These are phyloP conservation scores for Dryomyza anilis DNA, from an alignment of 2,888 invertebrate species.

Conservation along the genomic window DNA sequence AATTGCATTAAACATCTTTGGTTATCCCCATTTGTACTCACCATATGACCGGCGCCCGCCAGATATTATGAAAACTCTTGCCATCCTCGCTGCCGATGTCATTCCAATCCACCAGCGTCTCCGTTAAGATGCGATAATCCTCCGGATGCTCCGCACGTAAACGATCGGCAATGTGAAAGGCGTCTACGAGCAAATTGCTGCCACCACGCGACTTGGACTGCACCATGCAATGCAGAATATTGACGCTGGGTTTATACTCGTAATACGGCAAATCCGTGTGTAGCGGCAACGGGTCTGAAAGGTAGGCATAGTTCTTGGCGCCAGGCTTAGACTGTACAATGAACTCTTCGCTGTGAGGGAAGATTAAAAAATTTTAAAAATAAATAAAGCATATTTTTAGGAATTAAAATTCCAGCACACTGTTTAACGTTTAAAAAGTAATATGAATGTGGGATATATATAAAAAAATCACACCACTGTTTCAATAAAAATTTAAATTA, in stretches of 20 bases:
- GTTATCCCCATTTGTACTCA: conserved; percentile 44
- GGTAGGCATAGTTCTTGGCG: conserved; percentile 77
- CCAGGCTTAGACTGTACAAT: conserved; percentile 70
- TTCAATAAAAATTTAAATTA: background rate
- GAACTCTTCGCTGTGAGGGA: conserved; percentile 65
- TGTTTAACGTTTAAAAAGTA: too few species aligned
- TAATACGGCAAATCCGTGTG: conserved; percentile 81
- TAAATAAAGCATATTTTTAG: too few species aligned
- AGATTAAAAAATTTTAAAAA: too few species aligned
- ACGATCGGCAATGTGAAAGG: conserved; percentile 69
- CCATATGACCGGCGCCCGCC: conserved; percentile 70
- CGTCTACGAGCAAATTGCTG: conserved; percentile 72
- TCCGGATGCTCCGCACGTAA: conserved; percentile 65
- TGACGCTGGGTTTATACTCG: conserved; percentile 75
- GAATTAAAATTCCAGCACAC: too few species aligned
- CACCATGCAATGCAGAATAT: conserved; percentile 73
- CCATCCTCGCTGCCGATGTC: conserved; percentile 72
- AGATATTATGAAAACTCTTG: conserved; percentile 68
- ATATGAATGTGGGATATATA: conserved; percentile 4
- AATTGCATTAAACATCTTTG: too few species aligned
- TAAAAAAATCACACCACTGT: background rate
- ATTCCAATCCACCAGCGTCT: conserved; percentile 72
- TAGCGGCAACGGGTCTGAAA: conserved; percentile 70
- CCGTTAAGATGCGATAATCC: conserved; percentile 66
- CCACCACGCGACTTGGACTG: conserved; percentile 71